Evolutionary conservation across 2,797 vertebrate genomes (phyloP).

Genomic region (Helicolenus hilgendorfi): DNA sequence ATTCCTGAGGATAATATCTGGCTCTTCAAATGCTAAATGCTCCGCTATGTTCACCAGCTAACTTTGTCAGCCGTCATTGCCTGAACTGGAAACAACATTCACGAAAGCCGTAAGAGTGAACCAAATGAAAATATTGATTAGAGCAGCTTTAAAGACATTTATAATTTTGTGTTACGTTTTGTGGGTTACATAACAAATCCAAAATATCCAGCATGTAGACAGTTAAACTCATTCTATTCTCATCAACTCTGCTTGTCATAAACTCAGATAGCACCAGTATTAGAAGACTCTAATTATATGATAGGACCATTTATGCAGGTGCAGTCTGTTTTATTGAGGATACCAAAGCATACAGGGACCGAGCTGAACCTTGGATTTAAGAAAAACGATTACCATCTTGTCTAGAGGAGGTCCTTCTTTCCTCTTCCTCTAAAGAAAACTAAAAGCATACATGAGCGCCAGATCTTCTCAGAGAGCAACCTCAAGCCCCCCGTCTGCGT

Average conservation of each 20-base stretch:
- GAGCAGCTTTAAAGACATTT: background rate
- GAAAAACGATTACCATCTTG: slow-evolving; percentile 30
- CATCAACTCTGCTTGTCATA: background rate
- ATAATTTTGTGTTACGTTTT: background rate
- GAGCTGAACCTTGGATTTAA: background rate
- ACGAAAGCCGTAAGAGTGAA: too few relatives aligned
- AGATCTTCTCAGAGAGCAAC: slow-evolving; percentile 27
- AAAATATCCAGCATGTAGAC: background rate
- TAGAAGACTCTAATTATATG: background rate
- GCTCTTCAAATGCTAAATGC: too few relatives aligned
- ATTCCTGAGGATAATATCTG: too few relatives aligned
- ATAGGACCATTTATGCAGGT: slow-evolving; percentile 35
- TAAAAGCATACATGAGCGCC: slow-evolving; percentile 3
- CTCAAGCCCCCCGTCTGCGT: slow-evolving; percentile 36
- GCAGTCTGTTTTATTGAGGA: slow-evolving; percentile 34
- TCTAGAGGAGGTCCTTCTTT: slow-evolving; percentile 35
- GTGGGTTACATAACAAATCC: background rate
- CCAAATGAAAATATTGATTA: background rate
- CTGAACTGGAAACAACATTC: too few relatives aligned
- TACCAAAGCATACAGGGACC: slow-evolving; percentile 7
- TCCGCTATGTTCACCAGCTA: too few relatives aligned
- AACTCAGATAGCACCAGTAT: background rate
- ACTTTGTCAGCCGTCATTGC: too few relatives aligned
- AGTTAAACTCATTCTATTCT: background rate
- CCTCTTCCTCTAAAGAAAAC: slow-evolving; percentile 6